Conservation (phyloP, 2,113 vertebrate species). For the Apistogramma diplotaenia region DNA sequence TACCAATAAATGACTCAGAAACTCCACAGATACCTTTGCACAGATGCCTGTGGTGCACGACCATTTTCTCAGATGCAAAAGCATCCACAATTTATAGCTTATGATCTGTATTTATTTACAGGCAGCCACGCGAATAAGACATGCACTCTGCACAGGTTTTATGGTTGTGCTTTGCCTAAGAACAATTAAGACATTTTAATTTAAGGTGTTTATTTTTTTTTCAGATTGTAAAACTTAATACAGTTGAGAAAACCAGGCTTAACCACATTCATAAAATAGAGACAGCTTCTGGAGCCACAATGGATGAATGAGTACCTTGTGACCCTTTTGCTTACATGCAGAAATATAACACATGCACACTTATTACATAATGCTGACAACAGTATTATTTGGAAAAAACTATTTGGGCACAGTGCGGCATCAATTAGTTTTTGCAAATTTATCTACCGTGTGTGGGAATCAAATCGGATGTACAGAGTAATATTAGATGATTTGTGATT, state of each 20-base stretch:
- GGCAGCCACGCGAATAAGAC: neutral
- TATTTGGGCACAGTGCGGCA: neutral
- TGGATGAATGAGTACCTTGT: neutral
- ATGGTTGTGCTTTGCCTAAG: neutral
- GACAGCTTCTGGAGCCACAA: neutral
- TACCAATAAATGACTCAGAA: conserved; percentile 52
- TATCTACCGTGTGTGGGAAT: neutral
- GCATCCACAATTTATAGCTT: neutral
- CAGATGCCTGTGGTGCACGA: conserved; percentile 2
- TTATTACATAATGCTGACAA: neutral
- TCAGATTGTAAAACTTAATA: neutral
- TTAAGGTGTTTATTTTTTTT: neutral
- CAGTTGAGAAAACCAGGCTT: neutral
- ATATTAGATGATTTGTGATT: conserved; percentile 26
- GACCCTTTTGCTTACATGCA: neutral
- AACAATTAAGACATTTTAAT: neutral
- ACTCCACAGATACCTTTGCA: conserved; percentile 27
- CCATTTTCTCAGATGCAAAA: neutral
- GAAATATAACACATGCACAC: neutral
- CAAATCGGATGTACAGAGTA: neutral
- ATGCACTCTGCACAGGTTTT: neutral
- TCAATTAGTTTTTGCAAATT: neutral
- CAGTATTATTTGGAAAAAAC: neutral
- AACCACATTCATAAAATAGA: neutral
- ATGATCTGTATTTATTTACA: neutral